A percentile compares a stretch with the other conserved stretches of the same genome.
These are phyloP conservation scores for Ctenosaura bakeri DNA, from an alignment of 2,797 vertebrate species.

Conservation along the genomic window DNA sequence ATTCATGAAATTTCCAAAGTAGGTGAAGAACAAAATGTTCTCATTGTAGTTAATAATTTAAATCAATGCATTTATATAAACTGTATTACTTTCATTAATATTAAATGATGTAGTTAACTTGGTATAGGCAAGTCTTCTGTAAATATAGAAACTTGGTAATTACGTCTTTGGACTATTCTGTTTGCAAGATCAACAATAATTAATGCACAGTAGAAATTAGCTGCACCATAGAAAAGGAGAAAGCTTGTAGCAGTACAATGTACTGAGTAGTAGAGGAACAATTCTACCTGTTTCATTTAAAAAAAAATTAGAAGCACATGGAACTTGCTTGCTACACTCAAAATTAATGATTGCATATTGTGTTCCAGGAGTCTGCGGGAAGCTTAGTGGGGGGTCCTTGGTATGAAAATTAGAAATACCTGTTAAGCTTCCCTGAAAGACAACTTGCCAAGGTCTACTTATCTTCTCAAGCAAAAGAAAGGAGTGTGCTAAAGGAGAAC, in stretches of 20 bases:
- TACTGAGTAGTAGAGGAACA: neutral
- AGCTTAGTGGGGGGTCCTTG: neutral
- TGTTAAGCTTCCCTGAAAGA: neutral
- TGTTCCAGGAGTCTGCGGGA: neutral
- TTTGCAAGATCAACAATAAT: conserved; percentile 7
- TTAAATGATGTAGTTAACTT: conserved; percentile 28
- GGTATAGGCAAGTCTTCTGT: conserved; percentile 19
- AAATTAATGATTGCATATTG: neutral
- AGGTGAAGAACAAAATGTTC: conserved; percentile 13
- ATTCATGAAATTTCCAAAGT: conserved; percentile 35
- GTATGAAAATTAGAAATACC: conserved; percentile 6
- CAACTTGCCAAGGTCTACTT: neutral
- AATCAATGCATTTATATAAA: conserved; percentile 23
- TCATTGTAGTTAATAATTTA: conserved; percentile 37
- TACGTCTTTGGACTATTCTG: conserved; percentile 23
- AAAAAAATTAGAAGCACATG: neutral
- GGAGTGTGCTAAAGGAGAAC: neutral
- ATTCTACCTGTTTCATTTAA: neutral
- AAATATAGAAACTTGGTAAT: conserved; percentile 41
- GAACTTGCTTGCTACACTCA: neutral
- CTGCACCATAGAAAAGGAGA: neutral
- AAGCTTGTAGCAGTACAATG: neutral
- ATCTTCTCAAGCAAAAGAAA: neutral
- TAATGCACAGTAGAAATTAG: conserved; percentile 11
- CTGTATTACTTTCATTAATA: conserved; percentile 33